Base-by-base conservation (phyloP, 2,113 vertebrate species). In the Geococcyx californianus region DNA sequence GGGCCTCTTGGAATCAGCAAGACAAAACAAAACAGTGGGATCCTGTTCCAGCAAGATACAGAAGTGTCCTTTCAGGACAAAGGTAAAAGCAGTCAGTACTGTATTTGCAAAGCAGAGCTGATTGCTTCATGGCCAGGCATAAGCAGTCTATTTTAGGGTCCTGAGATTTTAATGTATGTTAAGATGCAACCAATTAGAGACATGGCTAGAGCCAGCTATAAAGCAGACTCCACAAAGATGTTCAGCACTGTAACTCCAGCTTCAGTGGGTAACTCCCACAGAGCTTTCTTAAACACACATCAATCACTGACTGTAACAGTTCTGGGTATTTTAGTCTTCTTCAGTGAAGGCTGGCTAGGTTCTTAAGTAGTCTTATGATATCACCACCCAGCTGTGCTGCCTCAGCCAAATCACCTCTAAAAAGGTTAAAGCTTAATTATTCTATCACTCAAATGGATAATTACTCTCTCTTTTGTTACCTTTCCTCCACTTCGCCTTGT, bases 21-120 rank as follows among this genome's bases (percentile, higher is more conserved):
- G 88, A 96, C 94, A 92, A 96, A 97, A 96, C 80, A 85, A 80
- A 94, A 69, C 70, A 93, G 78, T 42, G 19, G 55, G 59, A 94
- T 85, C 29, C 74, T 62, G 28, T 82, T 91, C 67, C 63, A 89
- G 56, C 12, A 66, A 94, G 76, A 95, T 56, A 64, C 1, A 79
- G 83, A 95, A 20, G n/a, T 64, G 51, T 67, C 52, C 64, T 77
- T 62, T 60, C n/a, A 94, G 79, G 75, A 77, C 67, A 83, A 44
- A 31, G 11, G 38, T 44, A 92, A 88, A 74, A 86, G 38, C 55
- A 78, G 82, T 21, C 47, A 72, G 7, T 6, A 77, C 1, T 36
- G 54, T 31, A 70, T 81, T 81, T 84, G 38, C 56, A 78, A 72
- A 87, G 64, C 44, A 89, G 44, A 87, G 21, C 9, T 54, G 25